Percentiles rank a stretch among this genome's conserved stretches.
Evolutionary conservation across 2,888 invertebrate genomes (phyloP).

Genomic region (Nephrocerus scutellatus): DNA sequence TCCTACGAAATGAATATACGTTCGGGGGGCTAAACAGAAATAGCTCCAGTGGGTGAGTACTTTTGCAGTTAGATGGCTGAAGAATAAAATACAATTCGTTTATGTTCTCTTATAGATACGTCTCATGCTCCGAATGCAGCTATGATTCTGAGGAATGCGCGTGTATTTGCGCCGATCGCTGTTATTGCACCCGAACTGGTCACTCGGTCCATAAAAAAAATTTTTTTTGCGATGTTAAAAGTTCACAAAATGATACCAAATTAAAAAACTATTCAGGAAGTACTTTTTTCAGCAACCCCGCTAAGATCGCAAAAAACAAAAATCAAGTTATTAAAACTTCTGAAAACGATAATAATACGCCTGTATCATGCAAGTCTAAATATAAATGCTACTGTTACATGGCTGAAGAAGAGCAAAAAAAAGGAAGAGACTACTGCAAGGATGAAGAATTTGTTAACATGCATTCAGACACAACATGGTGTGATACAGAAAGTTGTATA

Average conservation of each 20-base stretch:
- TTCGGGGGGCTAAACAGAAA: constrained; percentile 56
- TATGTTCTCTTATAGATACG: constrained; percentile 51
- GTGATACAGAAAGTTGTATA: constrained; percentile 79
- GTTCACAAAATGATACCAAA: too few relatives aligned
- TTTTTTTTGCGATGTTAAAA: too few relatives aligned
- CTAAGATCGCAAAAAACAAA: constrained; percentile 9
- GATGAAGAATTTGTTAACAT: constrained; percentile 49
- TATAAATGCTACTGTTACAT: constrained; percentile 61
- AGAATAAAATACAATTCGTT: neutral
- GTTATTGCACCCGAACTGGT: constrained; percentile 74
- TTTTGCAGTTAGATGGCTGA: constrained; percentile 9
- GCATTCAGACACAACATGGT: constrained; percentile 51
- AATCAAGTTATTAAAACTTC: constrained; percentile 2
- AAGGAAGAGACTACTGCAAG: constrained; percentile 24
- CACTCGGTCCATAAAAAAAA: too few relatives aligned
- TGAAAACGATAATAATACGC: constrained; percentile 4
- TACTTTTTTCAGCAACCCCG: too few relatives aligned
- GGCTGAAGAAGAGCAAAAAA: constrained; percentile 44
- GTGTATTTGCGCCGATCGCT: constrained; percentile 69
- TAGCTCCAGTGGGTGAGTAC: constrained; percentile 54
- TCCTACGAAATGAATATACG: constrained; percentile 54
- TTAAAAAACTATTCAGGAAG: constrained; percentile 14
- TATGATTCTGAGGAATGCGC: constrained; percentile 79
- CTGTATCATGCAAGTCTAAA: constrained; percentile 47
- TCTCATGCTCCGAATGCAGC: constrained; percentile 81